Percentiles rank a stretch among this genome's conserved stretches.
Conservation (phyloP, 2,888 invertebrate species). For the Xestoiulus laeticollis region DNA sequence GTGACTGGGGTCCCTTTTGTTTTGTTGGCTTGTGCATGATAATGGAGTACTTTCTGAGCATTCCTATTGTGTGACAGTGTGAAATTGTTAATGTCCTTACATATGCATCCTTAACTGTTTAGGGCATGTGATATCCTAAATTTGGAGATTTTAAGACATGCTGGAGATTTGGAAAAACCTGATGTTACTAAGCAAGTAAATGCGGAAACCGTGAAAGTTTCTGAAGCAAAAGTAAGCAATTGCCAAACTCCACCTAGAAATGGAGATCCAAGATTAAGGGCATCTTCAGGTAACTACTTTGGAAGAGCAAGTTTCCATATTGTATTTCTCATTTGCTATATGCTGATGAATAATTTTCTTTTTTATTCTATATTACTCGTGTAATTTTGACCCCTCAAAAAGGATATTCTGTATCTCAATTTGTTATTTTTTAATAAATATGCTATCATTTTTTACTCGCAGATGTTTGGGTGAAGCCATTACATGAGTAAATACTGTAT, state of each 20-base stretch:
- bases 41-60: too few species aligned
- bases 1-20: background rate
- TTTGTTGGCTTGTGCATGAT: background rate
- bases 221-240: constrained; percentile 46
- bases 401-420: too few species aligned
- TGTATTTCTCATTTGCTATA: constrained; percentile 30
- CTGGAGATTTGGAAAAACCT: background rate
- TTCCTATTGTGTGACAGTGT: too few species aligned
- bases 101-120: constrained; percentile 56
- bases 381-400: too few species aligned
- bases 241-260: constrained; percentile 45
- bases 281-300: constrained; percentile 40
- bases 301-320: background rate
- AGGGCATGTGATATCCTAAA: constrained; percentile 79
- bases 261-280: background rate
- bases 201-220: constrained; percentile 62
- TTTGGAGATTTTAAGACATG: constrained; percentile 73
- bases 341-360: too few species aligned
- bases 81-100: too few species aligned
- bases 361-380: too few species aligned
- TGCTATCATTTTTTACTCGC: too few species aligned
- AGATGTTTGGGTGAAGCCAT: too few species aligned
- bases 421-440: too few species aligned
- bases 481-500: too few species aligned
- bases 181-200: constrained; percentile 66